Evolutionary conservation across 2,113 vertebrate genomes (phyloP).

Genomic region (Baryphthengus martii): DNA sequence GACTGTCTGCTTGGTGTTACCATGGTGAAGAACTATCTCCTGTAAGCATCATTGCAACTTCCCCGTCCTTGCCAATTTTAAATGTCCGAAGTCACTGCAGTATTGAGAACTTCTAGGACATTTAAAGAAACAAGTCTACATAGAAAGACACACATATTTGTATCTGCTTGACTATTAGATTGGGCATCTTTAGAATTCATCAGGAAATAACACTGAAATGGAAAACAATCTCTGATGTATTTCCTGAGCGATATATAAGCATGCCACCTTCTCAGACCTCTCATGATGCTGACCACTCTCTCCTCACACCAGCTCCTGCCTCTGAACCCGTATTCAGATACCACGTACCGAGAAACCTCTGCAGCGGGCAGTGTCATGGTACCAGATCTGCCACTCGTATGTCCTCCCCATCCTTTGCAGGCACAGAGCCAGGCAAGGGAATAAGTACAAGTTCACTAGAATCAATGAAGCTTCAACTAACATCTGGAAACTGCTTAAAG

Average conservation of each 20-base stretch:
- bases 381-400: accelerated
- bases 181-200: neutral
- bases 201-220: neutral
- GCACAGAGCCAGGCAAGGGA: neutral
- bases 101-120: neutral
- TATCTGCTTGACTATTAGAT: neutral
- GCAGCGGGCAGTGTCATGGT: neutral
- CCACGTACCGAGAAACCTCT: neutral
- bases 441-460: neutral
- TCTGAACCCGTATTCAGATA: neutral
- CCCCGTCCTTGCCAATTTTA: neutral
- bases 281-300: neutral
- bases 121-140: neutral
- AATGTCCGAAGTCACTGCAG: neutral
- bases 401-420: neutral
- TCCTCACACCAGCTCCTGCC: neutral
- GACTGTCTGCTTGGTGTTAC: neutral
- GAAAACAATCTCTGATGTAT: neutral
- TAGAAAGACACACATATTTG: accelerated
- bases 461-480: neutral
- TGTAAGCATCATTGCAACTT: neutral
- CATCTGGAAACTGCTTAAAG: slow-evolving; percentile 2
- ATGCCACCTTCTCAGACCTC: neutral
- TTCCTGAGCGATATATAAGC: neutral
- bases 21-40: neutral